phyloP scores from a whole-genome alignment of 1,140 invertebrate genomes.

The Anadara kagoshimensis region DNA sequence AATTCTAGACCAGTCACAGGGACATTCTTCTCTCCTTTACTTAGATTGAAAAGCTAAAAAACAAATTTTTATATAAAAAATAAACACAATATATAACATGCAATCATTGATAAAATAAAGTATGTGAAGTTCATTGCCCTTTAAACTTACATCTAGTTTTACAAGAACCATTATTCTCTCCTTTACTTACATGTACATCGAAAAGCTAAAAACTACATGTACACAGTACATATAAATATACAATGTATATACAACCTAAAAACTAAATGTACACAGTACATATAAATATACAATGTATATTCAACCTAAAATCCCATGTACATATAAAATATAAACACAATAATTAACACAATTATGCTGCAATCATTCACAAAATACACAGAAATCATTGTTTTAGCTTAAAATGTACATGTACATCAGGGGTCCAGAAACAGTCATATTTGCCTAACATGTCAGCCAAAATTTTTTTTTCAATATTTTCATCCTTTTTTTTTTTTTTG shows the following conservation, averaged over 20 bases:
- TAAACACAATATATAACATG: too few relatives aligned
- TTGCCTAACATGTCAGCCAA: too few relatives aligned
- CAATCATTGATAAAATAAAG: too few relatives aligned
- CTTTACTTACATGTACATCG: background rate
- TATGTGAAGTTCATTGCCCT: too few relatives aligned
- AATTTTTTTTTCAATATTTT: too few relatives aligned
- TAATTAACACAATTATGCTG: too few relatives aligned
- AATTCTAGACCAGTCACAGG: conserved; percentile 92
- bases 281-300: background rate
- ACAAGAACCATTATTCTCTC: background rate
- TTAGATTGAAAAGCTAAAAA: conserved; percentile 87
- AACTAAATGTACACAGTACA: background rate
- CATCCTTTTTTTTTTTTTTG: too few relatives aligned
- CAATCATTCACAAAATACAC: too few relatives aligned
- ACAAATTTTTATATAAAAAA: background rate
- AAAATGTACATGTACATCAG: too few relatives aligned
- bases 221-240: background rate
- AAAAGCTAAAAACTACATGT: background rate
- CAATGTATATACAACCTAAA: background rate
- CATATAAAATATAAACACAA: background rate
- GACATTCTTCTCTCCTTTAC: conserved; percentile 81
- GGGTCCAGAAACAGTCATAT: too few relatives aligned
- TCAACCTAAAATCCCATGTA: background rate
- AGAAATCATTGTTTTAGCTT: too few relatives aligned
- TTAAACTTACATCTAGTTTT: background rate